phyloP scores from a whole-genome alignment of 2,888 invertebrate genomes.

The Himalopsyche anomala region DNA sequence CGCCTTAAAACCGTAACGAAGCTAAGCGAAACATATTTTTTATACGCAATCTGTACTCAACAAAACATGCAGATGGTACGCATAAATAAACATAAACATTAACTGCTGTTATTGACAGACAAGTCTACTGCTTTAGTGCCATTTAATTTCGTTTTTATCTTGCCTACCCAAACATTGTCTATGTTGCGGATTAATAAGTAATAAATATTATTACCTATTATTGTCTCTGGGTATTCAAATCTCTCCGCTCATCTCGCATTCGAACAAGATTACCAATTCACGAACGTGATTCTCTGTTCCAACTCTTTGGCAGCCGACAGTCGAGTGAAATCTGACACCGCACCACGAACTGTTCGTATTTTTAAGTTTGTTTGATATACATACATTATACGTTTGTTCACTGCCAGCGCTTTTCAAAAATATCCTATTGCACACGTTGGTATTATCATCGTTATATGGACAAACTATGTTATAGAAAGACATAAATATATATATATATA shows the following conservation, averaged over 20 bases:
- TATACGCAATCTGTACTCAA: too few species aligned
- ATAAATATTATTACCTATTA: too few species aligned
- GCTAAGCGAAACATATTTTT: too few species aligned
- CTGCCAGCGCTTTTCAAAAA: slow-evolving; percentile 60
- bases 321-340: slow-evolving; percentile 55
- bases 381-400: slow-evolving; percentile 28
- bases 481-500: too few species aligned
- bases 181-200: too few species aligned
- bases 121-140: too few species aligned
- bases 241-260: slow-evolving; percentile 16
- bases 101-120: too few species aligned
- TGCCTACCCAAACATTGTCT: too few species aligned
- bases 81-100: too few species aligned
- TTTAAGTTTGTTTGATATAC: slow-evolving; percentile 61
- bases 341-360: slow-evolving; percentile 55
- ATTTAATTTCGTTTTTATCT: too few species aligned
- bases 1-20: too few species aligned
- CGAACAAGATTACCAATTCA: slow-evolving; percentile 12
- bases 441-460: slow-evolving; percentile 25
- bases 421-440: slow-evolving; percentile 56
- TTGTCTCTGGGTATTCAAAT: slow-evolving; percentile 12
- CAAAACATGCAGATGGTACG: too few species aligned
- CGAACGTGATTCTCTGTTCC: slow-evolving; percentile 27
- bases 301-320: slow-evolving; percentile 40
- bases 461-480: slow-evolving; percentile 9